Base-by-base conservation (phyloP, 1,140 invertebrate species). In the Drosophila saltans region DNA sequence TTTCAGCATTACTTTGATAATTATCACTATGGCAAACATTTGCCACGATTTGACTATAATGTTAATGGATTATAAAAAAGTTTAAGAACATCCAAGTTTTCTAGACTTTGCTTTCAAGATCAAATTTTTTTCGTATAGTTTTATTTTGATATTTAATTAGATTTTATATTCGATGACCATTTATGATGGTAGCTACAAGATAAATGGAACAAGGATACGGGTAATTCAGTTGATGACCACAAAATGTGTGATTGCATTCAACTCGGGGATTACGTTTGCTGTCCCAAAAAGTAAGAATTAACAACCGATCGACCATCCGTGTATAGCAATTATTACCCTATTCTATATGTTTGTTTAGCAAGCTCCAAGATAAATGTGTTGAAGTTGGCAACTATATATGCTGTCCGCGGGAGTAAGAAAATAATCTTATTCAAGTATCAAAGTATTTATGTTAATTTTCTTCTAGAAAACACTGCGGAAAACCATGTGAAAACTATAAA, bases 241-340 rank as follows among this genome's bases (percentile, higher is more conserved):
- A 59, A 39, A 59, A 59, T 59, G 57, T 59, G 57, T 39, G 36
- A 59, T 39, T 58, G n/a, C 33, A 16, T 58, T 58, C 30, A 58
- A 39, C 30, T 40, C 30, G 33, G 57, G n/a, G 57, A 59, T 10
- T 24, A 39, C 36, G 1, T 59, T 8, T 59, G 57, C 21, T 24
- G 57, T 59, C 33, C 57, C 16, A 59, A n/a, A 10, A 16, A 59
- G 57, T 59, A 16, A 59, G 57, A 39, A 59, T 24, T 30, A 21
- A 7, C 5, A 36, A 30, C 28, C 2, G 4, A 4, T 30, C 28
- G 4, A 30, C 28, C 28, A 2, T 30, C 16, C 16, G 16, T 30
- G 28, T 30, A 52, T 26, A 8, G 21, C 6, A 3, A 1, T 24
- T 2, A 3, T 52, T 8, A 8, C 7, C 45, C 21, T 30, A 5